Percentiles rank a stretch among this genome's conserved stretches.
phyloP scores from a whole-genome alignment of 2,797 vertebrate genomes.

The Columba guinea region DNA sequence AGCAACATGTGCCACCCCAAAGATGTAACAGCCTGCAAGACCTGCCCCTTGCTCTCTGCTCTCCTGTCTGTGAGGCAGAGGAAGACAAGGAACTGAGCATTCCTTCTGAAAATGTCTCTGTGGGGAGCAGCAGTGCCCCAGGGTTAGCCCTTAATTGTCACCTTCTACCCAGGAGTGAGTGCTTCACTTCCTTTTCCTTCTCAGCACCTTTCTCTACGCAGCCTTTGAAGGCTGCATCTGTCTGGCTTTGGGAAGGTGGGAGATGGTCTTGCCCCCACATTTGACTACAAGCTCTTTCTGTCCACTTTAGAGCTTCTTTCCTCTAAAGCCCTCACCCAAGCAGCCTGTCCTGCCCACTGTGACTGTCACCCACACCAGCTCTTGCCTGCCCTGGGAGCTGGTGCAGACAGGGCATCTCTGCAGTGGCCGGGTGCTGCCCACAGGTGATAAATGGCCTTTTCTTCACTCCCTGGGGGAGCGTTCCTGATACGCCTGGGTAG shows the following conservation, averaged over 20 bases:
- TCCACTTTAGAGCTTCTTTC: not conserved
- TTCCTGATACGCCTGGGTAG: not conserved
- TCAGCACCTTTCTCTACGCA: accelerated
- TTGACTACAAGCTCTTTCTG: not conserved
- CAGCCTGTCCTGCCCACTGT: accelerated
- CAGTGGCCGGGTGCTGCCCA: accelerated
- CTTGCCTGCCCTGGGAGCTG: not conserved
- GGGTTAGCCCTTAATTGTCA: not conserved
- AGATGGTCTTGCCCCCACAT: accelerated
- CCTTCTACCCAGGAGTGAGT: too few species aligned
- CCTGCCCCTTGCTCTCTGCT: not conserved
- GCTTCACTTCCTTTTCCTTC: not conserved
- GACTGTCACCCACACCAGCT: not conserved
- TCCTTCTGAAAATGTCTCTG: not conserved
- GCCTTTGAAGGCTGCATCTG: not conserved
- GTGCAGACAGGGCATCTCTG: accelerated
- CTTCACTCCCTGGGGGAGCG: accelerated
- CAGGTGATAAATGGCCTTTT: not conserved
- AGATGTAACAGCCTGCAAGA: too few species aligned
- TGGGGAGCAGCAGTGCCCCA: not conserved
- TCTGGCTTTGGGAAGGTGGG: not conserved
- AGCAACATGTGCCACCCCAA: accelerated
- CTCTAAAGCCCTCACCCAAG: too few species aligned
- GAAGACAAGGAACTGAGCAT: not conserved
- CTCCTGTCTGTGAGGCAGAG: not conserved